Base-by-base conservation (phyloP, 2,888 invertebrate genomes). In the Ceriagrion tenellum region DNA sequence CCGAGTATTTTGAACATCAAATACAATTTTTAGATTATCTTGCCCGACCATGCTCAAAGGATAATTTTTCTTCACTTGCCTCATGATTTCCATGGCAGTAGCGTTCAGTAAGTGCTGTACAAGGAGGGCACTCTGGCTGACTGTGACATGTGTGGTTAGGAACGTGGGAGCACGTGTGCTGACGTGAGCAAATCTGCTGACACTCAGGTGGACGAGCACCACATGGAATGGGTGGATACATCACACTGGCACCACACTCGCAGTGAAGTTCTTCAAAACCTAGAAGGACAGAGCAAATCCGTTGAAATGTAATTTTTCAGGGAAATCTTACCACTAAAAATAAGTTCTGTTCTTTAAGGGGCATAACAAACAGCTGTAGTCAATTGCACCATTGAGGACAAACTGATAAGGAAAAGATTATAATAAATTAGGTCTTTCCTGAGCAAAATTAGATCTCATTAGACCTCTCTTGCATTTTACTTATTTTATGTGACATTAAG, bases 161-260 rank as follows among this genome's bases (percentile, higher is more conserved):
- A 95, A 98, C 97, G 97, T 99, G 99, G 6, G 97, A 97, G 97
- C 99, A 99, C 0, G 98, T 96, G 96, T 99, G 98, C 59, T 97
- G 96, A 91, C 99, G 97, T 0, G 98, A 97, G 97, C 99, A 99
- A 0, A 98, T 98, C 35, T 98, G 97, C 90, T 97, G 97, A 97
- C 99, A 99, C 6, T 97, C 97, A 0, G 99, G 99, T 8, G 98
- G 98, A 95, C 98, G 98, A 0, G 99, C 98, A 35, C 99, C 99
- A 97, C 99, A 99, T 0, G 99, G 98, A 95, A 99, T 98, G 0
- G 99, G 99, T 1, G 99, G 99, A 96, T 98, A 98, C 95, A 98
- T 97, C 59, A 99, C 98, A 96, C 98, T 98, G 0, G 98, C 97
- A 16, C 99, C 99, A 97, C 99, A 99, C 96, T 98, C 98, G 97